Conservation (phyloP, 2,888 invertebrate species). For the Microplitis manilae region DNA sequence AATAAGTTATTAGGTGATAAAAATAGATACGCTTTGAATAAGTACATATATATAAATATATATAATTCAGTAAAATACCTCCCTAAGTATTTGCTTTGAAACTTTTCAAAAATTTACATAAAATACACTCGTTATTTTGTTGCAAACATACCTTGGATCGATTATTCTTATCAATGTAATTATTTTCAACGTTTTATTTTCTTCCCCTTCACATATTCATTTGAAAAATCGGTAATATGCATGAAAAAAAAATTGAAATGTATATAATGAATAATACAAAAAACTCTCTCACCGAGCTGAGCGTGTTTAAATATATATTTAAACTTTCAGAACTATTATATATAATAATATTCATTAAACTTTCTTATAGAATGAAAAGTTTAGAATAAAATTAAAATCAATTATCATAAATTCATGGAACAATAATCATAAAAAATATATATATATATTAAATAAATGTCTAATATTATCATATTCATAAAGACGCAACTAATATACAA, state of each 20-base stretch:
- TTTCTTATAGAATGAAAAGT: neutral
- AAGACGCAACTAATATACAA: neutral
- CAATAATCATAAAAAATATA: neutral
- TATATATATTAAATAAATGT: neutral
- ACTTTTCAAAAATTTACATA: no score
- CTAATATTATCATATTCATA: no score
- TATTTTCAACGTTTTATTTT: no score
- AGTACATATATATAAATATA: neutral
- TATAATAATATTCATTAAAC: neutral
- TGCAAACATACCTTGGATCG: no score
- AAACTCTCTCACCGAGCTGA: neutral
- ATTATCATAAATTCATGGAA: neutral
- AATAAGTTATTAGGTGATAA: neutral
- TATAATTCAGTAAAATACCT: no score
- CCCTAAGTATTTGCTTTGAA: no score
- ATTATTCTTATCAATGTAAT: no score
- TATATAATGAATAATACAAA: neutral
- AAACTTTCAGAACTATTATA: neutral
- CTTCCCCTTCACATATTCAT: no score
- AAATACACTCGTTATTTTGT: no score
- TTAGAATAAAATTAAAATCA: neutral
- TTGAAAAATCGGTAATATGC: no score
- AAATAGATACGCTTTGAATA: neutral
- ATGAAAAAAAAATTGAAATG: no score
- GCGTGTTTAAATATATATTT: neutral